Evolutionary conservation across 2,888 invertebrate species (phyloP).

Genomic region (Eristalis arbustorum): DNA sequence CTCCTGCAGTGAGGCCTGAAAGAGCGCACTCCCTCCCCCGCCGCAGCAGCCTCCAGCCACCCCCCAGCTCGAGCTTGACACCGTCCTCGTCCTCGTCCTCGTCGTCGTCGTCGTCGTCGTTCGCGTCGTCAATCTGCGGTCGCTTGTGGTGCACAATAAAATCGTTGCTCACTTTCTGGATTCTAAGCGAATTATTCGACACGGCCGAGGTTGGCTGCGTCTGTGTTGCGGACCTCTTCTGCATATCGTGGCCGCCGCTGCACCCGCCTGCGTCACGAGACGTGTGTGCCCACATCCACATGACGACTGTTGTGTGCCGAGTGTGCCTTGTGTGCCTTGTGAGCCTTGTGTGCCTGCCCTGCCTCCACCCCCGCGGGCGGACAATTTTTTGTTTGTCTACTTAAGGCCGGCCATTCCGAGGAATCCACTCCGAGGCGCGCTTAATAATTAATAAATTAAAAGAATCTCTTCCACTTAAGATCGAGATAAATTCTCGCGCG

Average conservation of each 20-base stretch:
- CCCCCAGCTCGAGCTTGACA: not conserved
- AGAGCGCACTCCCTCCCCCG: not conserved
- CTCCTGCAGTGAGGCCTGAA: slow-evolving; percentile 2
- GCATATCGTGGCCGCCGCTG: slow-evolving; percentile 31
- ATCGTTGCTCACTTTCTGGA: slow-evolving; percentile 51
- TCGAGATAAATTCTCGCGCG: not conserved
- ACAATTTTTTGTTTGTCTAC: not conserved
- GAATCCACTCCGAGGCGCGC: slow-evolving; percentile 32
- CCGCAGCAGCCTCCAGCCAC: too few species aligned
- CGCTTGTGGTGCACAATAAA: slow-evolving; percentile 44
- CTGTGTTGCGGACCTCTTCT: slow-evolving; percentile 32
- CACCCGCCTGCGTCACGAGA: not conserved
- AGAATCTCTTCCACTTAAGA: slow-evolving; percentile 46
- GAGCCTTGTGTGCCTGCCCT: too few species aligned
- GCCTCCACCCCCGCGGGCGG: not conserved
- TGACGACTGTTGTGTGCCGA: not conserved
- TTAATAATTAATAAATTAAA: slow-evolving; percentile 55
- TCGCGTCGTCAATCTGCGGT: not conserved
- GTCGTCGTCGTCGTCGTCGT: not conserved
- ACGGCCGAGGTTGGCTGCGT: slow-evolving; percentile 28
- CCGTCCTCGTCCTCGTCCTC: too few species aligned
- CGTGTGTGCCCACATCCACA: not conserved
- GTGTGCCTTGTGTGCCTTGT: too few species aligned
- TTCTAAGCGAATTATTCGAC: slow-evolving; percentile 53
- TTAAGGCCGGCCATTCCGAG: slow-evolving; percentile 24